Evolutionary conservation across 2,113 vertebrate genomes (phyloP).

Genomic region (Gambusia holbrooki): DNA sequence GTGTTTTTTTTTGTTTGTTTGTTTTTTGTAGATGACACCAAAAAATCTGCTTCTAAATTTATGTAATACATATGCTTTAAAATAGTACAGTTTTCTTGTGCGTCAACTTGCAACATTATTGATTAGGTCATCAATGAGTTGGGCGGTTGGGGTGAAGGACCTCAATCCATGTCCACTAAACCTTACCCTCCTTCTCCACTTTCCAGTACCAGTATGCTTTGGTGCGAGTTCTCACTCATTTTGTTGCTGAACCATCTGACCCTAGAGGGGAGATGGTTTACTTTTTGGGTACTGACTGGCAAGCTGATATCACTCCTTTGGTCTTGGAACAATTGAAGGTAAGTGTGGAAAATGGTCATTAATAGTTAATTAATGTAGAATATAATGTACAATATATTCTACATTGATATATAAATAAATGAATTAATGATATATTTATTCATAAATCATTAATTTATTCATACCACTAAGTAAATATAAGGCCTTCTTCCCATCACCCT

Average conservation of each 20-base stretch:
- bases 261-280: constrained; percentile 84
- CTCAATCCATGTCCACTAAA: background rate
- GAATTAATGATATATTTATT: no score
- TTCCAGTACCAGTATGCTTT: constrained; percentile 91
- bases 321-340: constrained; percentile 90
- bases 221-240: constrained; percentile 93
- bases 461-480: background rate
- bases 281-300: constrained; percentile 95
- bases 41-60: no score
- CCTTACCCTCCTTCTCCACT: background rate
- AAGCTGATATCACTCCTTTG: constrained; percentile 93
- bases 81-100: no score
- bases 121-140: background rate
- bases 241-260: constrained; percentile 88
- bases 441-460: no score
- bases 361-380: no score
- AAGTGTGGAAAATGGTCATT: background rate
- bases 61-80: no score
- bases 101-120: background rate
- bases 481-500: background rate
- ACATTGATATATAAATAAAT: no score
- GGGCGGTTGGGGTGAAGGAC: background rate
- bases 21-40: no score
- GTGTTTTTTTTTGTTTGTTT: no score
- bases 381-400: no score